Base-by-base conservation (phyloP, 2,113 vertebrate genomes). In the Solea senegalensis region DNA sequence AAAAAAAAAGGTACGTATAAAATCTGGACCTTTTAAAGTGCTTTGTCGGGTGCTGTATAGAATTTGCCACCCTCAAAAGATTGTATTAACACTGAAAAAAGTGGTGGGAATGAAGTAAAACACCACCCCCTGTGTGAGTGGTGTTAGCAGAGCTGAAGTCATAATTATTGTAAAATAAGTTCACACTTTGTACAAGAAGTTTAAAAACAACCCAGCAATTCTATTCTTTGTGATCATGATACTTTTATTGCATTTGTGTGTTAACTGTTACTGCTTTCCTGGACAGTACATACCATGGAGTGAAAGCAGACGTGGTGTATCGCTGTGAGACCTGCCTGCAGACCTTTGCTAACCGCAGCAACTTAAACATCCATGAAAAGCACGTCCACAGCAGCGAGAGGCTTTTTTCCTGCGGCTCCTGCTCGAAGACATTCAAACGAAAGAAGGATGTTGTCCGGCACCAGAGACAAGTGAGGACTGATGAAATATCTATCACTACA, bases 381-480 rank as follows among this genome's bases (percentile, higher is more conserved):
- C 97, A 98, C 0, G 98, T 99, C 11, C 98, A 99, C 91, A 98
- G 92, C 67, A 96, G 93, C 0, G 96, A 98, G 86, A 94, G 97
- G 49, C 96, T 93, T 53, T 99, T 97, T 81, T 80, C 94, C 0
- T 99, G 97, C 2, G 92, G 94, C 16, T 89, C 95, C 69, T 99
- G 98, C 71, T 73, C 89, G 9, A 99, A 99, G 92, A 95, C 95
- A 85, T 99, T 99, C 91, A 99, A 99, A 82, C 92, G 98, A 72
- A 96, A 96, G 93, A 99, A 99, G 91, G 97, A 99, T 4, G 96
- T 99, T 43, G 95, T 94, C 66, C 92, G 97, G 52, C 98, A 99
- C 52, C 90, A 94, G n/a, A 91, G 95, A 58, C 97, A 99, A 89
- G 91, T 91, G 52, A 78, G n/a, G 40, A 7, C 11, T 0, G 6